Percentiles rank a stretch among this genome's conserved stretches.
Evolutionary conservation across 2,113 vertebrate species (phyloP).

Genomic region (Brachirus orientalis): DNA sequence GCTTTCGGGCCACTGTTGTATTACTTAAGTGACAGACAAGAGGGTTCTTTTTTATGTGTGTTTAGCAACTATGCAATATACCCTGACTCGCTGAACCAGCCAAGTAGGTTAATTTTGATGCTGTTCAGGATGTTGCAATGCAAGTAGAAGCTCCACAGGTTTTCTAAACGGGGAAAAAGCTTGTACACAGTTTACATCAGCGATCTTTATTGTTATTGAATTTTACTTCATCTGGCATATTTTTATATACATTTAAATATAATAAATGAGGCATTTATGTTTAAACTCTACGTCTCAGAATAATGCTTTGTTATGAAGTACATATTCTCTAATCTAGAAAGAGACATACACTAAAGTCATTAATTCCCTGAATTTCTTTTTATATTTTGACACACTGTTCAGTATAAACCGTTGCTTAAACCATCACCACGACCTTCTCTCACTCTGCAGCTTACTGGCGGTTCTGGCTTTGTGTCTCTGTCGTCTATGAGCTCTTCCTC

Average conservation of each 20-base stretch:
- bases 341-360: background rate
- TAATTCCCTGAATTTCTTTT: background rate
- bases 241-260: no score
- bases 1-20: slow-evolving; percentile 15
- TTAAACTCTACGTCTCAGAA: background rate
- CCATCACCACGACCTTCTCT: background rate
- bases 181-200: background rate
- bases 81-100: slow-evolving; percentile 44
- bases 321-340: no score
- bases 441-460: slow-evolving; percentile 91
- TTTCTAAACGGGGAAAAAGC: slow-evolving; percentile 18
- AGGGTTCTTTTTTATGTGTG: background rate
- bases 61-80: background rate
- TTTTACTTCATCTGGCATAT: background rate
- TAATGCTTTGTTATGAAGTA: no score
- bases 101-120: slow-evolving; percentile 11
- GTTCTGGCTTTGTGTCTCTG: slow-evolving; percentile 97
- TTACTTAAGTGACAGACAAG: slow-evolving; percentile 9
- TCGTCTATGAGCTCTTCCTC: slow-evolving; percentile 98
- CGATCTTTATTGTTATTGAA: background rate
- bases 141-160: background rate
- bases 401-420: background rate
- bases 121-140: background rate
- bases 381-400: background rate
- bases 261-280: no score